Conservation (phyloP, 2,113 vertebrate species). For the Dicaeum eximium region DNA sequence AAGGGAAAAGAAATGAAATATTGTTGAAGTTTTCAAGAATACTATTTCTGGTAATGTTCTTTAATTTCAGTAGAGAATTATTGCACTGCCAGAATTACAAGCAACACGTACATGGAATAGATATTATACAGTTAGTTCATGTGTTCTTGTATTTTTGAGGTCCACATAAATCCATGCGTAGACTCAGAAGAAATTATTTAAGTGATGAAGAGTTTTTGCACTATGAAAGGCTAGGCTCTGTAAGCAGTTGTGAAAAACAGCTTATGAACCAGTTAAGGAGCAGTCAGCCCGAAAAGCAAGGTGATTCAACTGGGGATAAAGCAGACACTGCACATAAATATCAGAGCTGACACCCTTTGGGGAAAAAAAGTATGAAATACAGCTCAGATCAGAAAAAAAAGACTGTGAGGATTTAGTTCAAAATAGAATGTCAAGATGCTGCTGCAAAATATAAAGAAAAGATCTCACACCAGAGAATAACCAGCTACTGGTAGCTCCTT, state of each 20-base stretch:
- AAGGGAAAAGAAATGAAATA: background rate
- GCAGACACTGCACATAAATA: background rate
- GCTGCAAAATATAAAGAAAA: background rate
- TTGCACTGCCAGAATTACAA: background rate
- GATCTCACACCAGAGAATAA: background rate
- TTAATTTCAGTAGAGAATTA: background rate
- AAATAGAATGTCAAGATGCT: background rate
- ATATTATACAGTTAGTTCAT: background rate
- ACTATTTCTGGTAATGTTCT: background rate
- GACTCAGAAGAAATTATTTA: background rate
- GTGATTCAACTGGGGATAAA: background rate
- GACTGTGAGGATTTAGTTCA: background rate
- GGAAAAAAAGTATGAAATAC: background rate
- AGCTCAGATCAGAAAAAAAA: background rate
- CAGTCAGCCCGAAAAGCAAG: background rate
- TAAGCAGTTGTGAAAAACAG: background rate
- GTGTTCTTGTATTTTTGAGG: background rate
- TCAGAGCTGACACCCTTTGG: background rate
- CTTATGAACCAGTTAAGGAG: background rate
- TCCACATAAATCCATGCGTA: background rate
- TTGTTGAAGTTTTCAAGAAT: background rate
- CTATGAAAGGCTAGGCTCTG: background rate
- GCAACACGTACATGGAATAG: rapidly evolving
- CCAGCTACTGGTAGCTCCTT: background rate
- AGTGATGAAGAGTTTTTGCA: background rate